phyloP scores from a whole-genome alignment of 2,888 invertebrate species.

The Trachelus tabidus region DNA sequence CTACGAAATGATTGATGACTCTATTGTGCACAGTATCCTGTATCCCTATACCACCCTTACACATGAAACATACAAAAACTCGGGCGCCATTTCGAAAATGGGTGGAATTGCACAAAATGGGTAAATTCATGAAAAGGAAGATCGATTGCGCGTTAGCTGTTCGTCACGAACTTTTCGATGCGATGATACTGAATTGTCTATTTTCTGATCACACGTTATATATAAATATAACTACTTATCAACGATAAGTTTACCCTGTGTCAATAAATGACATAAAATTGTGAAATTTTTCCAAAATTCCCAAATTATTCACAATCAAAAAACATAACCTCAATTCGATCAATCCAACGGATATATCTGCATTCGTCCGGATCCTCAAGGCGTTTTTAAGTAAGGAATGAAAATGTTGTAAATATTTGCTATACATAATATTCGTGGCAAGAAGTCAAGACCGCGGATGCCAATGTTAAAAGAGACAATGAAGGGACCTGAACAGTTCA shows the following conservation, averaged over 20 bases:
- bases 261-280: not conserved
- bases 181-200: not conserved
- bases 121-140: constrained; percentile 45
- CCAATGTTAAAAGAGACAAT: not conserved
- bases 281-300: not conserved
- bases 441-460: not conserved
- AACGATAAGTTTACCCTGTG: not conserved
- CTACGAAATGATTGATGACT: constrained; percentile 65
- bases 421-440: not conserved
- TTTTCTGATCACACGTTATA: not conserved
- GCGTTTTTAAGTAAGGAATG: not conserved
- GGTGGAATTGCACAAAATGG: constrained; percentile 62
- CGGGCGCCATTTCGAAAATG: constrained; percentile 57
- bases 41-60: not conserved
- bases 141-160: constrained; percentile 39
- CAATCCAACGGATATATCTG: not conserved
- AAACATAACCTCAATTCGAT: not conserved
- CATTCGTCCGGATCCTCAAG: not conserved
- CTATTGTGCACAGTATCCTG: constrained; percentile 56
- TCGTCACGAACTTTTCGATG: constrained; percentile 24
- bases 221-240: not conserved
- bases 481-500: not conserved
- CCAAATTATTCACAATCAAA: not conserved
- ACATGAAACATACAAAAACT: constrained; percentile 1
- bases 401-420: not conserved